These are phyloP conservation scores for Pissodes strobi DNA, from an alignment of 1,140 invertebrate genomes.

Conservation along the genomic window DNA sequence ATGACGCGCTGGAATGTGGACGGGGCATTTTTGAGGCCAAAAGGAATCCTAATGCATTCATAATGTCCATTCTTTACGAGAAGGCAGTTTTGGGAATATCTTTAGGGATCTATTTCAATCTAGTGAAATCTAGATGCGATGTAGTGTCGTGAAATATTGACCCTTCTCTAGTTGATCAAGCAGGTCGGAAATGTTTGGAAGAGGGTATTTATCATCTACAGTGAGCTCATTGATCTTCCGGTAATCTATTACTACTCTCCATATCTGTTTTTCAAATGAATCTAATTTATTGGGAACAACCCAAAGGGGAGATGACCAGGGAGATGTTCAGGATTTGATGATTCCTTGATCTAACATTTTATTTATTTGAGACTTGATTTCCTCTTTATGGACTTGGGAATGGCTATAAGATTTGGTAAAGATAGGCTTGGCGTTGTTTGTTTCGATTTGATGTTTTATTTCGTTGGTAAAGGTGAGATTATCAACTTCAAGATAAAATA, in stretches of 20 bases:
- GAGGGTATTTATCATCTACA: too few relatives aligned
- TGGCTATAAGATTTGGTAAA: not conserved
- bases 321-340: too few relatives aligned
- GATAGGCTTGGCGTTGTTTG: not conserved
- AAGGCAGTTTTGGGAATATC: slow-evolving; percentile 24
- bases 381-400: slow-evolving; percentile 17
- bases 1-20: slow-evolving; percentile 53
- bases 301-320: too few relatives aligned
- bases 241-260: too few relatives aligned
- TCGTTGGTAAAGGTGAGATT: not conserved
- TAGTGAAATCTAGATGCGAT: slow-evolving; percentile 40
- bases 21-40: too few relatives aligned
- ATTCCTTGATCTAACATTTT: slow-evolving; percentile 1
- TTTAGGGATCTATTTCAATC: slow-evolving; percentile 4
- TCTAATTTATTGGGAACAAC: too few relatives aligned
- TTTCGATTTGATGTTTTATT: slow-evolving; percentile 5
- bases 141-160: slow-evolving; percentile 54
- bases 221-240: too few relatives aligned
- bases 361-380: not conserved
- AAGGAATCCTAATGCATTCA: slow-evolving; percentile 41
- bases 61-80: too few relatives aligned
- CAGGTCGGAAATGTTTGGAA: too few relatives aligned
- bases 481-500: slow-evolving; percentile 1
- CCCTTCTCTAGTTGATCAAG: too few relatives aligned
- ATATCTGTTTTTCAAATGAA: too few relatives aligned